These are phyloP conservation scores for Ophioninae sp. DNA, from an alignment of 2,888 invertebrate genomes.

Conservation along the genomic window DNA sequence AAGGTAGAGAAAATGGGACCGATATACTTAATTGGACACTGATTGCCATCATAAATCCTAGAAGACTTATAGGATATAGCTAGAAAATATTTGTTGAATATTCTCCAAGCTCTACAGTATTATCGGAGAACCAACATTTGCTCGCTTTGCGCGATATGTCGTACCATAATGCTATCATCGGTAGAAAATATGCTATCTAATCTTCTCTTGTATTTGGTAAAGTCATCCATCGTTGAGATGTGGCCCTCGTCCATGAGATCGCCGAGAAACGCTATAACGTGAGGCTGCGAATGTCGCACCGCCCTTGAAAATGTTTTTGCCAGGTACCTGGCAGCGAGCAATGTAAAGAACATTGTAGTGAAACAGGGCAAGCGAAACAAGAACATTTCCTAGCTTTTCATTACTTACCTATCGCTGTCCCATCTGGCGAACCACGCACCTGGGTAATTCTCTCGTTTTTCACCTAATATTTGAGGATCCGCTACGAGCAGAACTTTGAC, in stretches of 20 bases:
- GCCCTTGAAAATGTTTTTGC: conserved; percentile 90
- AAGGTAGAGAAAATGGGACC: no score
- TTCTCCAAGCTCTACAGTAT: not conserved
- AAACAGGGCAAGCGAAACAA: not conserved
- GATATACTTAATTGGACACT: no score
- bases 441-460: conserved; percentile 86
- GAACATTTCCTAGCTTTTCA: conserved; percentile 5
- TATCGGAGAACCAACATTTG: not conserved
- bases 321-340: conserved; percentile 86
- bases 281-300: conserved; percentile 87
- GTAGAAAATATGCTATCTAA: conserved; percentile 86
- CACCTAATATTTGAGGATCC: conserved; percentile 96
- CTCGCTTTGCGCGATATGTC: not conserved
- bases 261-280: conserved; percentile 94
- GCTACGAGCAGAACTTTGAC: conserved; percentile 89
- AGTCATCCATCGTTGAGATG: conserved; percentile 87
- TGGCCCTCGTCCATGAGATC: conserved; percentile 98
- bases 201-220: conserved; percentile 88
- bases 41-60: no score
- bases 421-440: conserved; percentile 89
- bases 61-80: not conserved
- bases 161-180: conserved; percentile 77
- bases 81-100: not conserved
- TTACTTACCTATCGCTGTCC: conserved; percentile 92
- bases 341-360: not conserved